Conservation (phyloP, 2,888 invertebrate genomes). For the Arenicola marina region DNA sequence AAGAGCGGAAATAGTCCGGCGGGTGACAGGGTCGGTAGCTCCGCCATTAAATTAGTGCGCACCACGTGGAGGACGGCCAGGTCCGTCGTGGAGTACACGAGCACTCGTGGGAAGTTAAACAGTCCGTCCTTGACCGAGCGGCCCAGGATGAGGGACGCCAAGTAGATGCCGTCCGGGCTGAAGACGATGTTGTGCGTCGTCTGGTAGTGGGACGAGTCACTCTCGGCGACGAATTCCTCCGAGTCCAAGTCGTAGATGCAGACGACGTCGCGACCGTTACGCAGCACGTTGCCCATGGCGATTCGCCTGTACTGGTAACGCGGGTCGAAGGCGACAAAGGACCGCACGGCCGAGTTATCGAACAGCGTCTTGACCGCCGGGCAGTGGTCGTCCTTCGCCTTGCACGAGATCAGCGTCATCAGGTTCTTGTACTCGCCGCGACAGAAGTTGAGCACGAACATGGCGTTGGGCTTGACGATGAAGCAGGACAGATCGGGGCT, state of each 20-base stretch:
- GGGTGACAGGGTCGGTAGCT: constrained; percentile 38
- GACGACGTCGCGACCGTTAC: constrained; percentile 30
- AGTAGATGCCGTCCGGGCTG: constrained; percentile 36
- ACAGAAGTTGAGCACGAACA: constrained; percentile 39
- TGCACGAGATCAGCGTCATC: constrained; percentile 36
- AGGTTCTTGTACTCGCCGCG: constrained; percentile 34
- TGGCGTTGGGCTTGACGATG: constrained; percentile 38
- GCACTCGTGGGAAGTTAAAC: constrained; percentile 37
- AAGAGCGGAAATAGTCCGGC: constrained; percentile 37
- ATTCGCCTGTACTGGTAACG: constrained; percentile 31
- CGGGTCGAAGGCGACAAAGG: constrained; percentile 38
- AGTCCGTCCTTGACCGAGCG: constrained; percentile 38
- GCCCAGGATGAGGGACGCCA: constrained; percentile 36
- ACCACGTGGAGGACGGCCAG: constrained; percentile 31
- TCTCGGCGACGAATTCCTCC: constrained; percentile 30
- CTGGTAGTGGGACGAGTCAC: constrained; percentile 29
- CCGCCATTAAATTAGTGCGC: constrained; percentile 29
- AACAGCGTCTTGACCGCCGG: constrained; percentile 32
- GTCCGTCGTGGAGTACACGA: constrained; percentile 31
- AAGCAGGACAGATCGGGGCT: constrained; percentile 38
- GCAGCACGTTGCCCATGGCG: constrained; percentile 36
- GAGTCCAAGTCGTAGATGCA: constrained; percentile 33
- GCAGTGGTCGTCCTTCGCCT: constrained; percentile 27
- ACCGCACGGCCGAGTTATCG: constrained; percentile 31
- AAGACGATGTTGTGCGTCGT: constrained; percentile 38